A percentile compares a stretch with the other conserved stretches of the same genome.
Evolutionary conservation across 2,888 invertebrate genomes (phyloP).

Genomic region (Latrodectus hesperus): DNA sequence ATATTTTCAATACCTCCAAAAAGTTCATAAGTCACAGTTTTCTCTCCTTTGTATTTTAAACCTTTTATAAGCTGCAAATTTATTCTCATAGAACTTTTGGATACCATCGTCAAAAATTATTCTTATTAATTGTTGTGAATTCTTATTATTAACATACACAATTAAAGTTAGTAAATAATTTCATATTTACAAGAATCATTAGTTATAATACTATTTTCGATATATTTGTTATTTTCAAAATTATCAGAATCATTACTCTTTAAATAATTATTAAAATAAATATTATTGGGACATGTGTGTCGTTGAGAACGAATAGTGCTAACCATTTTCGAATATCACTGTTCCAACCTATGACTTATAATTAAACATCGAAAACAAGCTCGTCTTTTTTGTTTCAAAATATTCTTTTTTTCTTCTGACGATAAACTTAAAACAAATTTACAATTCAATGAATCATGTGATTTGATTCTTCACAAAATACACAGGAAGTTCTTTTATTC

Average conservation of each 20-base stretch:
- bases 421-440: not conserved
- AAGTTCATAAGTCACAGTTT: not conserved
- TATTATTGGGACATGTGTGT: not conserved
- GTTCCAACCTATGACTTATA: not conserved
- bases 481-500: too few species aligned
- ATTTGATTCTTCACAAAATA: not conserved
- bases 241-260: not conserved
- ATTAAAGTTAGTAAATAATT: not conserved
- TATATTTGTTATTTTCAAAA: not conserved
- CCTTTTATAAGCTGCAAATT: not conserved
- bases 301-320: not conserved
- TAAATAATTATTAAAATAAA: not conserved
- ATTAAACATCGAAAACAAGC: not conserved
- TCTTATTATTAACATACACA: not conserved
- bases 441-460: not conserved
- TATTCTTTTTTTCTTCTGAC: not conserved
- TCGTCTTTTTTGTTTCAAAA: not conserved
- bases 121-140: not conserved
- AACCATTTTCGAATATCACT: not conserved
- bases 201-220: not conserved
- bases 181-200: not conserved
- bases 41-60: not conserved
- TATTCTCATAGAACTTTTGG: not conserved
- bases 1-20: not conserved
- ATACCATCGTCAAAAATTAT: not conserved